Percentiles rank a stretch among this genome's conserved stretches.
These are phyloP conservation scores for Pogoniulus pusillus DNA, from an alignment of 2,797 vertebrate genomes.

Conservation along the genomic window DNA sequence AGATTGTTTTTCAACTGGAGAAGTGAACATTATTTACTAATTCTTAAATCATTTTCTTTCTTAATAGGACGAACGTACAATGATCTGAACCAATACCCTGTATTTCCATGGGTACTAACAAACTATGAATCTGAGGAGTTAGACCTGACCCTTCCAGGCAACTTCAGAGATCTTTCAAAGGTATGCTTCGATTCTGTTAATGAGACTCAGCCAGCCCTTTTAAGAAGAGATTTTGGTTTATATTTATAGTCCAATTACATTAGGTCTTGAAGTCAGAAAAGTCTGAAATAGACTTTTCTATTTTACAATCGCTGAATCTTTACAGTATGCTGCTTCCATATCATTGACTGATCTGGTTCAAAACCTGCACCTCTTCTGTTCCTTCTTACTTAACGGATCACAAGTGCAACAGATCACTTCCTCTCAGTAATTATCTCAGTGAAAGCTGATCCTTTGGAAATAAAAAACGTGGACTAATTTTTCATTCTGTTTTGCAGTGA, in stretches of 20 bases:
- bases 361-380: not conserved
- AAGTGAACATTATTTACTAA: not conserved
- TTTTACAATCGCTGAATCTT: not conserved
- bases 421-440: not conserved
- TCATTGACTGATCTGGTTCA: not conserved
- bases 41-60: slow-evolving; percentile 37
- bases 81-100: slow-evolving; percentile 96
- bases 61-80: slow-evolving; percentile 93
- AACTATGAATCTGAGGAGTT: slow-evolving; percentile 96
- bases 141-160: slow-evolving; percentile 94
- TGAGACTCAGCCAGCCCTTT: not conserved
- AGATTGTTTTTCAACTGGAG: not conserved
- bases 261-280: not conserved
- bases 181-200: slow-evolving; percentile 73
- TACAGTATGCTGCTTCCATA: not conserved
- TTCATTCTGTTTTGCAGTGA: not conserved
- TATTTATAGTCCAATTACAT: not conserved
- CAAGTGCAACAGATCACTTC: rapidly evolving
- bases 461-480: not conserved
- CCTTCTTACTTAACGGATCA: not conserved
- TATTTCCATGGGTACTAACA: slow-evolving; percentile 98
- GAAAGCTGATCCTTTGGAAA: not conserved
- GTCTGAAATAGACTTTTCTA: not conserved
- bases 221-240: not conserved
- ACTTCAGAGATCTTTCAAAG: slow-evolving; percentile 99